Base-by-base conservation (phyloP, 2,888 invertebrate genomes). In the Eucera pruinosa region DNA sequence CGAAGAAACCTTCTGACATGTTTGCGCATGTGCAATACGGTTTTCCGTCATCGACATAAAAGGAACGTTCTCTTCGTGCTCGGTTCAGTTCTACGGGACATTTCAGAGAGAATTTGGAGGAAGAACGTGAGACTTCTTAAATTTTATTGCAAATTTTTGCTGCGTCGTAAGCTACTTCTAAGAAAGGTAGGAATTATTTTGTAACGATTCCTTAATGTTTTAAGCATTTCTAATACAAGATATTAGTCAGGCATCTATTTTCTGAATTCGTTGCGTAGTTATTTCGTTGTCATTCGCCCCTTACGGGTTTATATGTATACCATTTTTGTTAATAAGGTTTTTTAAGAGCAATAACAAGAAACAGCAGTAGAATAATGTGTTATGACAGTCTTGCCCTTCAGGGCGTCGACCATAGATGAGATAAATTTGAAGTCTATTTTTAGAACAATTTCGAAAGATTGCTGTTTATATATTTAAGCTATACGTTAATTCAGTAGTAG, bases 1-100 rank as follows among this genome's bases (percentile, higher is more conserved):
- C 43, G 13, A 6, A 64, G 80, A 74, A 58, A 60, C 67, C 52
- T 54, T 67, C 67, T 64, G 69, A 62, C 69, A 0, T 43, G 13
- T 41, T 33, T 73, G 79, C 79, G 79, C 79, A 79, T 78, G 79
- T 43, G 33, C 71, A 18, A 9, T 52, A n/a, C 20, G 1, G n/a
- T 18, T 39, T 23, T 41, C 13, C 0, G 4, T 20, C 33, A 3
- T 13, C 5, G 15, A 27, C 48, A 72, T 79, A 80, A 78, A 78
- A 78, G 65, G 57, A 68, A 62, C 50, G 47, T n/a, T 43, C 36
- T 1, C 36, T 25, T n/a, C 20, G 13, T 1, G 0, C 20, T n/a
- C 30, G 0, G 33, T n/a, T 23, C 61, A 69, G 73, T 72, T 20
- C 41, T 57, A 25, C 30, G n/a, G 39, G n/a, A 7, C 13, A 9